These are phyloP conservation scores for Australoheros scitulus DNA, from an alignment of 2,113 vertebrate species.

Conservation along the genomic window DNA sequence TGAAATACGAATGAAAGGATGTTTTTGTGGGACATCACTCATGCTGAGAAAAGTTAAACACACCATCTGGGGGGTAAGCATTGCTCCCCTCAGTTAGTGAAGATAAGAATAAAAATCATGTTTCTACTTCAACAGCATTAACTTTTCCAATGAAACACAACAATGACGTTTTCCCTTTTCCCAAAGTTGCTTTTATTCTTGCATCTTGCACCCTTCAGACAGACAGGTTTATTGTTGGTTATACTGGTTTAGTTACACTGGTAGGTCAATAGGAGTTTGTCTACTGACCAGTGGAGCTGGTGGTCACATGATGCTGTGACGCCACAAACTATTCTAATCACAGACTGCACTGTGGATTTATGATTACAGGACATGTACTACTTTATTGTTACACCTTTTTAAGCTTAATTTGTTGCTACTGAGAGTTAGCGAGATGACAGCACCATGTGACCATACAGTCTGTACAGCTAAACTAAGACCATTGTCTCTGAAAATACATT, in stretches of 20 bases:
- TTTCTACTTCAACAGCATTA: neutral
- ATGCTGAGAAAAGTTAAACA: neutral
- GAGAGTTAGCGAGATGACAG: neutral
- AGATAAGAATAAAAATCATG: rapidly evolving
- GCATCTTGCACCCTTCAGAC: neutral
- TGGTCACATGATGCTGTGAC: no score
- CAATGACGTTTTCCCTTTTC: rapidly evolving
- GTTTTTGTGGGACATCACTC: neutral
- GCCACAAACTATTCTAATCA: neutral
- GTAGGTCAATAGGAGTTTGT: neutral
- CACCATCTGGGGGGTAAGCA: neutral
- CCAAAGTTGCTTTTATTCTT: constrained; percentile 31
- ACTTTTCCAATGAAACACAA: neutral
- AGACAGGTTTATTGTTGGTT: neutral
- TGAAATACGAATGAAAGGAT: neutral
- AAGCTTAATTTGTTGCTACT: neutral
- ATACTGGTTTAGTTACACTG: constrained; percentile 12
- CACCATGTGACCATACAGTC: neutral
- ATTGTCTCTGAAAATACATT: neutral
- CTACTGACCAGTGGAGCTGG: neutral
- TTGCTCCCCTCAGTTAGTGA: neutral
- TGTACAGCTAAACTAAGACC: neutral
- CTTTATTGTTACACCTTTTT: neutral
- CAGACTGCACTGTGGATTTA: neutral
- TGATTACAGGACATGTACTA: constrained; percentile 2